phyloP scores from a whole-genome alignment of 2,888 invertebrate species.

The Agriopis leucophaearia region DNA sequence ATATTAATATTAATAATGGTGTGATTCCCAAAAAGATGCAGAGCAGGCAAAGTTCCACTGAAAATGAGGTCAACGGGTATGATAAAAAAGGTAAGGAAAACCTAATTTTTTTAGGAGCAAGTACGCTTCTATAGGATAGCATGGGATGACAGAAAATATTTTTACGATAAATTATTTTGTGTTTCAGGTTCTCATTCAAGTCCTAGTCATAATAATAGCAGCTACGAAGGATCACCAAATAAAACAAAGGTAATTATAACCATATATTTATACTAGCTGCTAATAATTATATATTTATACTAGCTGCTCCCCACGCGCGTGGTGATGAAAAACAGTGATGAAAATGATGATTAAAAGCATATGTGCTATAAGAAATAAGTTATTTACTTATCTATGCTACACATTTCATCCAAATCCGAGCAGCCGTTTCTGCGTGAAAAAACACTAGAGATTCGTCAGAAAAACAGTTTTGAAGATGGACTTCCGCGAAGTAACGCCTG shows the following conservation, averaged over 20 bases:
- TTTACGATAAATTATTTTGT: conserved; percentile 8
- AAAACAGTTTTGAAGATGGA: too few species aligned
- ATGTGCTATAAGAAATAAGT: too few species aligned
- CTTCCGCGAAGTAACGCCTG: too few species aligned
- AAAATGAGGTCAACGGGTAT: conserved; percentile 72
- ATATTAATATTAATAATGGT: conserved; percentile 78
- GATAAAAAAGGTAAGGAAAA: conserved; percentile 70
- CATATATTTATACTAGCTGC: too few species aligned
- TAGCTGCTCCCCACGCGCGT: too few species aligned
- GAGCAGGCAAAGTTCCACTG: conserved; percentile 75
- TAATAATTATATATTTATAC: too few species aligned
- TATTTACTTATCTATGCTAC: too few species aligned
- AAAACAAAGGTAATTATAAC: conserved; percentile 72
- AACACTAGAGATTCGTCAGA: too few species aligned
- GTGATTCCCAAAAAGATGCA: conserved; percentile 73
- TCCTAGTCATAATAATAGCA: conserved; percentile 74
- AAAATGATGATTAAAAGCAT: too few species aligned
- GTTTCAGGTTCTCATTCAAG: conserved; percentile 73
- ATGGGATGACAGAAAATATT: background rate
- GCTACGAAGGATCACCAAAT: conserved; percentile 79
- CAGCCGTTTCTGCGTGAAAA: too few species aligned
- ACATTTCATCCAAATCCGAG: too few species aligned
- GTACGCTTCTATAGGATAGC: background rate
- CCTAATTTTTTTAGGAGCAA: background rate
- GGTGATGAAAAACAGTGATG: too few species aligned